Evolutionary conservation across 2,113 vertebrate genomes (phyloP).

Genomic region (Zingel zingel): DNA sequence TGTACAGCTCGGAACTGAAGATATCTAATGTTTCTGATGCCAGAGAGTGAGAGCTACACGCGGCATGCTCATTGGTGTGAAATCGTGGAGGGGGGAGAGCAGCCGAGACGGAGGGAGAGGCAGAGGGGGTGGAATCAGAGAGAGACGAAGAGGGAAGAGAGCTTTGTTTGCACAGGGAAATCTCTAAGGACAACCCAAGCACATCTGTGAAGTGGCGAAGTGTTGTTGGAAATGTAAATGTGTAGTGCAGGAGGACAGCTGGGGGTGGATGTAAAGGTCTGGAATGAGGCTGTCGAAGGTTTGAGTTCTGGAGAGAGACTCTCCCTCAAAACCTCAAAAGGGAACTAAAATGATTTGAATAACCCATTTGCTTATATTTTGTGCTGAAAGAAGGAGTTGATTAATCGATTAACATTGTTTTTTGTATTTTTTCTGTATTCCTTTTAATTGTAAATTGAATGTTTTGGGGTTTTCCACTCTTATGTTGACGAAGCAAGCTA

Average conservation of each 20-base stretch:
- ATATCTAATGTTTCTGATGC: constrained; percentile 75
- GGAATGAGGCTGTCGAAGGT: not conserved
- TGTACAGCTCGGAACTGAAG: constrained; percentile 62
- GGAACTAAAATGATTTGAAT: not conserved
- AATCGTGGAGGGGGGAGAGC: constrained; percentile 59
- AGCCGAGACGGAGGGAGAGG: constrained; percentile 54
- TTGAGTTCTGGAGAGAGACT: not conserved
- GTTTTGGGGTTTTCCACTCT: too few relatives aligned
- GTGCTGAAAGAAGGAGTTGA: not conserved
- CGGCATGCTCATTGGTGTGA: constrained; percentile 79
- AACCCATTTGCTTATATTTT: not conserved
- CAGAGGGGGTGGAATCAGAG: constrained; percentile 52
- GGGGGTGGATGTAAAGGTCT: not conserved
- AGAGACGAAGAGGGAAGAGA: constrained; percentile 25
- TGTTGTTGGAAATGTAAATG: constrained; percentile 13
- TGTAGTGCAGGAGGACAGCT: not conserved
- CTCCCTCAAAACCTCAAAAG: not conserved
- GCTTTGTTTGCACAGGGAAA: constrained; percentile 69
- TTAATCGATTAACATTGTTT: too few relatives aligned
- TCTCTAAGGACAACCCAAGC: constrained; percentile 69
- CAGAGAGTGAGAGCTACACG: constrained; percentile 78
- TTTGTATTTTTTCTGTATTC: too few relatives aligned
- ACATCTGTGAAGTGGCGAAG: constrained; percentile 60
- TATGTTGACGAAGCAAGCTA: not conserved
- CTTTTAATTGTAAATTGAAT: too few relatives aligned